Conservation (phyloP, 2,888 invertebrate genomes). For the Dryococelus australis region DNA sequence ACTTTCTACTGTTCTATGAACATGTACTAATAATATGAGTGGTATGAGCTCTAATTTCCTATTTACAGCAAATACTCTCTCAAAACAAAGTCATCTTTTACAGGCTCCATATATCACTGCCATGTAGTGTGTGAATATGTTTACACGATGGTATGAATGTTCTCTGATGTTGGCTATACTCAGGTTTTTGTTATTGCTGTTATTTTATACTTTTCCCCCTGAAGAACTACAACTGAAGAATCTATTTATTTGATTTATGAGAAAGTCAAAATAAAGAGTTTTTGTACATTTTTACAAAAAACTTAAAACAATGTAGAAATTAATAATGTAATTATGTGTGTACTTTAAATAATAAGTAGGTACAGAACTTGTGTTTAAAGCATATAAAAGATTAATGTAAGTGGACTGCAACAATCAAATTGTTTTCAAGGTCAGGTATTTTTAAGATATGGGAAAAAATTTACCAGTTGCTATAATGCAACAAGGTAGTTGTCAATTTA, state of each 20-base stretch:
- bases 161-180: neutral
- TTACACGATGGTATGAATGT: constrained; percentile 8
- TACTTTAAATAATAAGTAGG: constrained; percentile 33
- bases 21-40: neutral
- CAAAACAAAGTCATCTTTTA: constrained; percentile 26
- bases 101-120: constrained; percentile 51
- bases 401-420: neutral
- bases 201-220: neutral
- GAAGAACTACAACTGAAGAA: neutral
- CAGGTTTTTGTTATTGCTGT: constrained; percentile 7
- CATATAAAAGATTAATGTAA: constrained; percentile 34
- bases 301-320: neutral
- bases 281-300: constrained; percentile 45
- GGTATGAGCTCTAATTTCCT: neutral
- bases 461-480: neutral
- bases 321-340: neutral
- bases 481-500: neutral
- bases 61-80: neutral
- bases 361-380: constrained; percentile 32
- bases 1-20: neutral
- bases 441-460: neutral
- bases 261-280: constrained; percentile 40
- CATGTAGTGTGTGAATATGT: constrained; percentile 37
- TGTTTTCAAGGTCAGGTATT: neutral
- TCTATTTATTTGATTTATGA: constrained; percentile 36